Evolutionary conservation across 2,797 vertebrate genomes (phyloP), one percentile per base, ranked within the genome.

Genomic region (Galaxias olidus): DNA sequence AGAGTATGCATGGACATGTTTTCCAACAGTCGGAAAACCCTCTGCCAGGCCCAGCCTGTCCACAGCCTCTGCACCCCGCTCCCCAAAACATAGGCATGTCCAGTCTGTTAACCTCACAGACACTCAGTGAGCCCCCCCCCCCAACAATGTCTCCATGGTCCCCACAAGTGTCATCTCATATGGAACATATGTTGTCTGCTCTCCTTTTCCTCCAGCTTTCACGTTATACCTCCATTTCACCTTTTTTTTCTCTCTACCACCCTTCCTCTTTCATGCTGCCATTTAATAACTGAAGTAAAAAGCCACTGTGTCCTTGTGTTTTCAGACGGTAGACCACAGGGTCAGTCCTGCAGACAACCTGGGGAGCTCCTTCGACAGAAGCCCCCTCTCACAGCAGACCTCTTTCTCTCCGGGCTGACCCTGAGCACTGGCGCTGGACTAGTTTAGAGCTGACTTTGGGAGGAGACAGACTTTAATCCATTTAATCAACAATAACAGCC

Each of bases 401-500:
- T 60, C 80, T 82, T 83, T 81, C 81, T 87, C 78, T 78, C 77
- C 72, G 9, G 62, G 67, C 70, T 80, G 83, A 86, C 81, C 79
- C 55, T 82, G 68, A 50, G 70, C 67, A 63, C 75, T 74, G 81
- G 85, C 75, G 73, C 77, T 72, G 59, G 79, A 72, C 63, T 70
- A 74, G 77, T 88, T 87, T 75, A 85, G 76, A 75, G 68, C 72
- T 57, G 86, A 87, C 84, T 87, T 88, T 86, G 81, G 80, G 87
- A 84, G 84, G 79, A 90, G 87, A 87, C 87, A 77, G 81, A 81
- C 82, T 65, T 76, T 89, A 91, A 91, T 87, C 86, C 83, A 87
- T 91, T 91, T 90, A 92, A 92, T 92, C 86, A 91, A 88, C 86
- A 88, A 89, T 89, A 91, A 90, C 87, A 91, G 79, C 59, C 82